Conservation (phyloP, 2,113 vertebrate species). For the Capricornis sumatraensis region DNA sequence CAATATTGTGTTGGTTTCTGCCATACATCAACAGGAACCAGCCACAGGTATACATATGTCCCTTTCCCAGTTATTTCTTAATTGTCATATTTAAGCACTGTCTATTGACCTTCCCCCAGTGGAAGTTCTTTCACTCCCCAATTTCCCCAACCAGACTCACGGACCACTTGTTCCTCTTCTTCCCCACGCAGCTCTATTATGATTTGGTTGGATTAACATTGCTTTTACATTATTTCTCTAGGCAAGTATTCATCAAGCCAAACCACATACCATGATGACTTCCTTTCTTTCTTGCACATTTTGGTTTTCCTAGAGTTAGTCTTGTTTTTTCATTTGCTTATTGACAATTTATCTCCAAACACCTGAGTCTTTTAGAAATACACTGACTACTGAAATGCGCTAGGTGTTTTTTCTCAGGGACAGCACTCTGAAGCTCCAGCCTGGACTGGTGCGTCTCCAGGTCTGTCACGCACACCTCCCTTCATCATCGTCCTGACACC, state of each 20-base stretch:
- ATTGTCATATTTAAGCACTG: neutral
- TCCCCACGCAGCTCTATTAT: neutral
- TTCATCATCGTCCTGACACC: rapidly evolving
- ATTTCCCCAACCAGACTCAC: neutral
- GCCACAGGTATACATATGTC: neutral
- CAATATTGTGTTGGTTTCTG: neutral
- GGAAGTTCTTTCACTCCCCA: neutral
- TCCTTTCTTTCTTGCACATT: neutral
- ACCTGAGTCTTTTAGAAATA: constrained; percentile 12
- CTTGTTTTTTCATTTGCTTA: constrained; percentile 17
- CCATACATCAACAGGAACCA: neutral
- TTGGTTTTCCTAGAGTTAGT: constrained; percentile 10
- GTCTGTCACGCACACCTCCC: neutral
- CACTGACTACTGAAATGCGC: neutral
- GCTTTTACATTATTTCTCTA: neutral
- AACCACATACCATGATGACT: neutral
- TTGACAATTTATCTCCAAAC: constrained; percentile 12
- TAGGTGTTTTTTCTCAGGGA: neutral
- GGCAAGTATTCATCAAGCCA: neutral
- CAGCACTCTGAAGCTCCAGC: neutral
- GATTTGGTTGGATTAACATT: neutral
- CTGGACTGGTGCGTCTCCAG: neutral
- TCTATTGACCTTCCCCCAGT: neutral
- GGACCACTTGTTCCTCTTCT: neutral
- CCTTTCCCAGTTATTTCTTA: neutral